Percentiles rank a stretch among this genome's conserved stretches.
phyloP scores from a whole-genome alignment of 2,888 invertebrate species.

The Hirtodrosophila duncani region DNA sequence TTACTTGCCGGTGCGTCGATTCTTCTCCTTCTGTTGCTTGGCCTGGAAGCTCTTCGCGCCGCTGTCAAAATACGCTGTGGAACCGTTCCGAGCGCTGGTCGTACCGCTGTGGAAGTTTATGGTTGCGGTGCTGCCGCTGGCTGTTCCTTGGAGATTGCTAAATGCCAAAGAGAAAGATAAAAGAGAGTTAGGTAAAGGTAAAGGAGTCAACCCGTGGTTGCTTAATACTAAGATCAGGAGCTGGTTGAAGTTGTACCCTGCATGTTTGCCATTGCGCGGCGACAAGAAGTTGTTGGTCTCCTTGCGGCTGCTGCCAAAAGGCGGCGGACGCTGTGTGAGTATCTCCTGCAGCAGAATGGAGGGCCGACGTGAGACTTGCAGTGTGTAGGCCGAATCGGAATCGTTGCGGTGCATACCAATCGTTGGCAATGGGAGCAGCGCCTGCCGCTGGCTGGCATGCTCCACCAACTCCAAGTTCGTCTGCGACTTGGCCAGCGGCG shows the following conservation, averaged over 20 bases:
- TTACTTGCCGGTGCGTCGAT: conserved; percentile 79
- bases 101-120: conserved; percentile 67
- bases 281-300: conserved; percentile 53
- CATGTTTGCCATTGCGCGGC: conserved; percentile 47
- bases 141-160: conserved; percentile 63
- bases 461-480: conserved; percentile 74
- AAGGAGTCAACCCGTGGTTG: background rate
- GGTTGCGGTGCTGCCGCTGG: conserved; percentile 71
- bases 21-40: conserved; percentile 75
- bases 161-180: background rate
- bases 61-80: conserved; percentile 55
- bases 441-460: conserved; percentile 52
- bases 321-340: conserved; percentile 81
- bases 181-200: background rate
- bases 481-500: conserved; percentile 74
- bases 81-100: conserved; percentile 55
- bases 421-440: conserved; percentile 54
- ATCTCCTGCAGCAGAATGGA: conserved; percentile 77
- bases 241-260: conserved; percentile 69
- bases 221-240: background rate
- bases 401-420: conserved; percentile 66
- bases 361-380: conserved; percentile 77
- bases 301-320: conserved; percentile 81
- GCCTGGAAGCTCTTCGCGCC: conserved; percentile 72
- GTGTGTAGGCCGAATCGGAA: conserved; percentile 74